These are phyloP conservation scores for Megalurothrips usitatus DNA, from an alignment of 2,888 invertebrate species.

Conservation along the genomic window DNA sequence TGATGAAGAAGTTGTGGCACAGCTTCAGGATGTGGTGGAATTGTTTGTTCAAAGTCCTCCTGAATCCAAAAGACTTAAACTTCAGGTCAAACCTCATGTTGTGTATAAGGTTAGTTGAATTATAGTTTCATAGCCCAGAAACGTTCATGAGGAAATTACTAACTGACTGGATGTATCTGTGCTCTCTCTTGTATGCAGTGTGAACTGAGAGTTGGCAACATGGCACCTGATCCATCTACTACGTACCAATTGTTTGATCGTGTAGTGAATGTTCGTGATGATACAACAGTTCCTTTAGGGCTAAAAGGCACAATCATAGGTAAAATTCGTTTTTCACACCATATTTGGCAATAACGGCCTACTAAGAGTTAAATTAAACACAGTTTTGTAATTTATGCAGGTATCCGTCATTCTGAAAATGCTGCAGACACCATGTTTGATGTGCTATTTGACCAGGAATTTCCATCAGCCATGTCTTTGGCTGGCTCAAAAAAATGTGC, in stretches of 20 bases:
- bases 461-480: slow-evolving; percentile 60
- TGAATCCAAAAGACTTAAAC: slow-evolving; percentile 53
- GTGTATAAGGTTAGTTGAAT: slow-evolving; percentile 59
- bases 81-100: slow-evolving; percentile 76
- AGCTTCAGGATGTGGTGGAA: slow-evolving; percentile 53
- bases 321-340: slow-evolving; percentile 35
- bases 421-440: slow-evolving; percentile 63
- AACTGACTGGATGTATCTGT: slow-evolving; percentile 31
- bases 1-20: slow-evolving; percentile 60
- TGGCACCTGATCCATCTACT: slow-evolving; percentile 63
- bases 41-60: slow-evolving; percentile 38
- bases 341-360: not conserved
- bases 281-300: slow-evolving; percentile 75
- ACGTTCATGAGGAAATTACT: slow-evolving; percentile 25
- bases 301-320: slow-evolving; percentile 80
- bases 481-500: slow-evolving; percentile 50
- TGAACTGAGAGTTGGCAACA: slow-evolving; percentile 52
- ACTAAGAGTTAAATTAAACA: not conserved
- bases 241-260: slow-evolving; percentile 73
- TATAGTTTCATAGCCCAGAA: not conserved
- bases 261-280: slow-evolving; percentile 70
- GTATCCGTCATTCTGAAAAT: slow-evolving; percentile 53
- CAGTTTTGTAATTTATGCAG: slow-evolving; percentile 35
- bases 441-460: slow-evolving; percentile 73
- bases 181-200: slow-evolving; percentile 44